Evolutionary conservation across 1,140 invertebrate genomes (phyloP), one percentile per base, ranked within the genome.

Genomic region (Drosophila auraria): DNA sequence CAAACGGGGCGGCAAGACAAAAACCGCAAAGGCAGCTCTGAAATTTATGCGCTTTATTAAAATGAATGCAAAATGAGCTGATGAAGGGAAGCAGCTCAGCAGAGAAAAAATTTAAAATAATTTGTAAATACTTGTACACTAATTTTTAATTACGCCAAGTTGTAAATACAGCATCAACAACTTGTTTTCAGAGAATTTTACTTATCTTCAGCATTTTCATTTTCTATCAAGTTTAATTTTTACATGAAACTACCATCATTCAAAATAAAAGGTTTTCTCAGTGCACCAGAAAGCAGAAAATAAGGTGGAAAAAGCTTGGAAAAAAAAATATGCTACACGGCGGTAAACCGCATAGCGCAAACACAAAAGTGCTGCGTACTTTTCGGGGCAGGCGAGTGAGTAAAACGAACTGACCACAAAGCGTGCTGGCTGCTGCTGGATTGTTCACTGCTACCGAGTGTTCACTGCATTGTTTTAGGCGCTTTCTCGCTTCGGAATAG

Each of bases 1-100:
- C 78, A 72, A 89, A 61, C 65, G 59, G 64, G 44, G 49, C 53
- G 70, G 59, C 58, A 72, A 27, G 57, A 57, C 49, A 62, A 57
- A 70, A 75, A 77, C 84, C 84, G 73, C 84, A 87, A 81, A 79
- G 74, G 78, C 73, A 84, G 56, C 74, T 60, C 65, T 53, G 45
- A 81, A 90, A 89, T 89, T 87, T 83, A 84, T 87, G 81, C 78
- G 81, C 81, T 87, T 81, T 87, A 89, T 87, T 87, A 84, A 87
- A 87, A 87, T 84, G 86, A 89, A 87, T 84, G 64, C 84, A 61
- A 84, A 87, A 87, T 78, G 73, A 89, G 78, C 36, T 59, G 42
- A 57, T 36, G 40, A 33, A 27, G 27, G 44, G 38, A 64, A 50
- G 40, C 42, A 60, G 57, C 60, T 45, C 23, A 36, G 33, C 45